Evolutionary conservation across 2,797 vertebrate genomes (phyloP), one percentile per base, ranked within the genome.

Genomic region (Arrhamphus sclerolepis): DNA sequence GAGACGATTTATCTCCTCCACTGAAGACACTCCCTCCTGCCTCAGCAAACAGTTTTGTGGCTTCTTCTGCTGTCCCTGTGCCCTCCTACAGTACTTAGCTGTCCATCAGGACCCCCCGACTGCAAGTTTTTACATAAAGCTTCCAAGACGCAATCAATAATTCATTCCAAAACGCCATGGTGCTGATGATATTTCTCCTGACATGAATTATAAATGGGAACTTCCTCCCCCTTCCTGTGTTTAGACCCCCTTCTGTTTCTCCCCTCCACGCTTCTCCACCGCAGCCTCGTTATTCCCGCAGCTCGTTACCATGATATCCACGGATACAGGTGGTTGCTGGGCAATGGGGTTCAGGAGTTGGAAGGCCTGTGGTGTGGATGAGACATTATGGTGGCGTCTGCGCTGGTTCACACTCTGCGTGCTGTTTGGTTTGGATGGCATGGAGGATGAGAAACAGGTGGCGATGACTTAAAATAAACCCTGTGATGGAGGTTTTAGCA

Each of bases 201-300:
- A 66, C 80, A 92, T 94, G 88, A 93, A 94, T 93, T 91, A 92
- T 94, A 91, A 88, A 94, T 91, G 77, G 72, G 41, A 73, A 60
- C 82, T 71, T 86, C 85, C 81, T 83, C 78, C 82, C 72, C 57
- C 66, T 78, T 62, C 72, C 83, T 86, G 81, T 80, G 75, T 86
- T 87, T 85, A 77, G 81, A 82, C 76, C 72, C 76, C 76, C 84
- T 71, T 41, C 62, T 42, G 5, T 60, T 55, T 56, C 41, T n/a
- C 44, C 26, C 28, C 8, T 28, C 62, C 53, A 40, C 14, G 55
- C 62, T 66, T 31, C 56, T 17, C 72, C 74, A 63, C 76, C 70
- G 63, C 67, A 13, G 46, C 75, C 88, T 92, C 87, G 88, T 92
- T 93, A 91, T 80, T 74, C 56, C 74, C 39, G 55, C 60, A 46